Percentiles rank a stretch among this genome's conserved stretches.
Evolutionary conservation across 2,888 invertebrate species (phyloP).

Genomic region (Mesorhabditis sp.): DNA sequence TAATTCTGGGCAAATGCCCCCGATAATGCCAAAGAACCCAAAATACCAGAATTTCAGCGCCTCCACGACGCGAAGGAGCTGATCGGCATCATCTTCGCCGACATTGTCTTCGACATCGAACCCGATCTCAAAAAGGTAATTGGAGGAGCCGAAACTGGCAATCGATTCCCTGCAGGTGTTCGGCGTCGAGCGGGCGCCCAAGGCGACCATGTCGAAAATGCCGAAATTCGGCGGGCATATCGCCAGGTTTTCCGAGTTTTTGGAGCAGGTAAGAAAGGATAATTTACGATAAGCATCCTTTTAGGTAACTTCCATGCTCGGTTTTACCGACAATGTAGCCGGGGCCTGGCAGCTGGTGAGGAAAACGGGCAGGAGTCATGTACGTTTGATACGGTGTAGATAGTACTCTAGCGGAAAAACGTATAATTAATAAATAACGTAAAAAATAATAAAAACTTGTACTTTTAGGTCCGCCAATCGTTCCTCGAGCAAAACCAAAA

Average conservation of each 20-base stretch:
- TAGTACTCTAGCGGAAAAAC: no score
- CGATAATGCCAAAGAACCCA: no score
- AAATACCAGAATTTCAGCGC: constrained; percentile 27
- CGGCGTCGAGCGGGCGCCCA: constrained; percentile 55
- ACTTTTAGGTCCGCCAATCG: constrained; percentile 20
- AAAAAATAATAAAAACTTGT: no score
- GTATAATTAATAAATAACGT: no score
- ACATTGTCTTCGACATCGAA: constrained; percentile 51
- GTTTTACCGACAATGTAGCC: constrained; percentile 53
- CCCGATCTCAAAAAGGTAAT: constrained; percentile 50
- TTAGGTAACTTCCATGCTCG: constrained; percentile 52
- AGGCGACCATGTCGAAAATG: constrained; percentile 53
- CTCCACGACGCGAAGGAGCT: constrained; percentile 54
- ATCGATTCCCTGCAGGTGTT: constrained; percentile 37
- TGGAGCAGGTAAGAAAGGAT: constrained; percentile 45
- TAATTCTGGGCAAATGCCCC: no score
- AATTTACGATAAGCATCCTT: background rate
- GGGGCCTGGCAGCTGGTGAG: constrained; percentile 56
- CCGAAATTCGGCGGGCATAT: constrained; percentile 56
- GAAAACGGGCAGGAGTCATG: constrained; percentile 53
- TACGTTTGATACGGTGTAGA: constrained; percentile 5
- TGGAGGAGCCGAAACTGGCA: background rate
- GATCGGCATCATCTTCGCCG: constrained; percentile 52
- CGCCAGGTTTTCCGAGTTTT: constrained; percentile 49
- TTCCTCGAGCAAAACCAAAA: constrained; percentile 55